Evolutionary conservation across 37 sponge, comb jelly and placozoan species (phyloP), one percentile per base, ranked within the genome.

Genomic region (Amphimedon queenslandica): DNA sequence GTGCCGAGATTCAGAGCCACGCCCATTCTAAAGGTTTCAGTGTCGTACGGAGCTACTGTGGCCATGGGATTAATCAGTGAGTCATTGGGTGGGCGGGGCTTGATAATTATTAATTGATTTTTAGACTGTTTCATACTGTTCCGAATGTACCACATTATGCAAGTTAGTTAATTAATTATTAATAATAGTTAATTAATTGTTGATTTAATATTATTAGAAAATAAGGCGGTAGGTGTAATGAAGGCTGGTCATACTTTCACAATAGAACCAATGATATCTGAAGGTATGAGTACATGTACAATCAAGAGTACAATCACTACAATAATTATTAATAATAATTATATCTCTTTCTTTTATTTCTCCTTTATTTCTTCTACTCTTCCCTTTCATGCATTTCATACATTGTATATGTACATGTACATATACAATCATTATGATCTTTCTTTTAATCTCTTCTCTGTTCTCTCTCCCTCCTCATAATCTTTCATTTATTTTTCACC

Each of bases 201-300:
- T 25, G 5, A 11, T 60, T 25, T 60, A n/a, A 25, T 24, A 23
- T 34, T 20, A 67, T 5, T 81, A 94, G 95, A 94, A 74, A 96
- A 96, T 75, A 93, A 92, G 73, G 93, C 97, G 2, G 61, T 96
- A 18, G 97, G 97, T 11, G 85, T 96, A 31, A 92, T 96, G 93
- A 92, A 82, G 71, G 74, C 91, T 8, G 97, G 97, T n/a, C 90
- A 96, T 69, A 88, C 87, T 5, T 96, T 96, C 83, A 96, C 97
- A 6, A 96, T 96, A 32, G 97, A 96, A 73, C 97, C 97, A 36
- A 96, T 96, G 97, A 96, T 96, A 40, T 77, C 60, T 58, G 82
- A 89, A 66, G 95, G 92, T 77, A 11, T 18, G 41, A 41, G 2
- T 60, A n/a, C 28, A 6, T 25, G 24, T 60, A 11, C 5, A 25